Evolutionary conservation across 2,797 vertebrate species (phyloP).

Genomic region (Argentina silus): DNA sequence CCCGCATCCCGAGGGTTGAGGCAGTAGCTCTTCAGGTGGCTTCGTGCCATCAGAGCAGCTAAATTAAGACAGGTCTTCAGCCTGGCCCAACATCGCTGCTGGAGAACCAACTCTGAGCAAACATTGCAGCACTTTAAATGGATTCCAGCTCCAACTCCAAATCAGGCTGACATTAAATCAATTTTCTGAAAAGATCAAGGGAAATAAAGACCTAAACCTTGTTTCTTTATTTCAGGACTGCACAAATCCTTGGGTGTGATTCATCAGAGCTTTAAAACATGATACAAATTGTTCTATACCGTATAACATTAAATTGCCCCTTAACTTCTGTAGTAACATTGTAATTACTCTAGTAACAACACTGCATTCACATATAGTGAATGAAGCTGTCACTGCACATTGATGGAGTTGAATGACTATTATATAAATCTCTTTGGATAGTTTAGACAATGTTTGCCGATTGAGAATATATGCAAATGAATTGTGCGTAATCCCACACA

Average conservation of each 20-base stretch:
- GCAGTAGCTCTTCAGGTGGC: not conserved
- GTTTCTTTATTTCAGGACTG: not conserved
- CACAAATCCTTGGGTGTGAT: not conserved
- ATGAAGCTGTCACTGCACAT: too few species aligned
- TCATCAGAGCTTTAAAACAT: not conserved
- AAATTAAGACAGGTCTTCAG: conserved; percentile 28
- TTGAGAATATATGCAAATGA: not conserved
- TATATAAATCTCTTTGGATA: not conserved
- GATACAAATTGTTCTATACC: not conserved
- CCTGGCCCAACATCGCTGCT: conserved; percentile 12
- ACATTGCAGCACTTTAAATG: conserved; percentile 7
- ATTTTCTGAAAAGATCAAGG: conserved; percentile 24
- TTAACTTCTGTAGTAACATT: too few species aligned
- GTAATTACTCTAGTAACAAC: too few species aligned
- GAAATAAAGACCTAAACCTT: not conserved
- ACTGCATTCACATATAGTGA: too few species aligned
- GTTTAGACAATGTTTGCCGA: not conserved
- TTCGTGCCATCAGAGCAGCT: conserved; percentile 5
- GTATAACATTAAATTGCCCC: too few species aligned
- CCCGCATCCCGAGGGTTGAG: not conserved
- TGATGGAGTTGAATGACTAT: too few species aligned
- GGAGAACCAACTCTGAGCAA: conserved; percentile 12
- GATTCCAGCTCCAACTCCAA: conserved; percentile 18
- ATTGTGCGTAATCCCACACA: not conserved
- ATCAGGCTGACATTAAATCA: conserved; percentile 31